Conservation (phyloP, 2,797 vertebrate species). For the Adrianichthys oophorus region DNA sequence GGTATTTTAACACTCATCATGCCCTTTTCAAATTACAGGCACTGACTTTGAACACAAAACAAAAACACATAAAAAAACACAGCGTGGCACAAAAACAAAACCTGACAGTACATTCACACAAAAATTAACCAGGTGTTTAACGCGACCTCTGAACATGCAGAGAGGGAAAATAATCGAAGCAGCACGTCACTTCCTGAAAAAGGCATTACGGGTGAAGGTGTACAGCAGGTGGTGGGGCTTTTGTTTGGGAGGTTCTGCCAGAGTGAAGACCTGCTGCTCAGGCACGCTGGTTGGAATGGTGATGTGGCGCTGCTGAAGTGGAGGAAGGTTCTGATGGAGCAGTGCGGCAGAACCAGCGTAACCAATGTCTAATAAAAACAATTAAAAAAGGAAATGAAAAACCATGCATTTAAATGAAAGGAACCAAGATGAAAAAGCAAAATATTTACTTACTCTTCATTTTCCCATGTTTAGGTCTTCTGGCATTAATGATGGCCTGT, state of each 20-base stretch:
- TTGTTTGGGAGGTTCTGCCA: slow-evolving; percentile 94
- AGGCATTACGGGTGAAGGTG: slow-evolving; percentile 86
- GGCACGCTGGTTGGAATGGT: slow-evolving; percentile 95
- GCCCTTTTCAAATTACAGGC: slow-evolving; percentile 43
- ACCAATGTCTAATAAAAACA: slow-evolving; percentile 68
- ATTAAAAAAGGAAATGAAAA: slow-evolving; percentile 1
- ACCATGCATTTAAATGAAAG: not conserved
- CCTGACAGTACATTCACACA: slow-evolving; percentile 35
- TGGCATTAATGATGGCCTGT: slow-evolving; percentile 91
- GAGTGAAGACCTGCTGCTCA: slow-evolving; percentile 93
- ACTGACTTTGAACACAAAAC: slow-evolving; percentile 49
- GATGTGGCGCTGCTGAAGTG: slow-evolving; percentile 93
- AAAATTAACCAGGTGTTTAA: slow-evolving; percentile 41
- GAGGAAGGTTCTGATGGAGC: slow-evolving; percentile 88
- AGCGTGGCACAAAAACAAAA: slow-evolving; percentile 39
- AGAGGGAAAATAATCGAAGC: not conserved
- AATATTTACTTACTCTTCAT: slow-evolving; percentile 82
- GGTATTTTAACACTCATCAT: slow-evolving; percentile 68
- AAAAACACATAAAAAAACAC: slow-evolving; percentile 35
- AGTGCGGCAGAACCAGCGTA: slow-evolving; percentile 81
- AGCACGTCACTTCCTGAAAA: slow-evolving; percentile 88
- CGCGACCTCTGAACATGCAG: slow-evolving; percentile 15
- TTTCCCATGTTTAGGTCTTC: slow-evolving; percentile 90
- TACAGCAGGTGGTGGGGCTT: slow-evolving; percentile 92
- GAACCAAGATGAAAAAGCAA: not conserved